phyloP scores from a whole-genome alignment of 2,113 vertebrate genomes.

The Gambusia holbrooki region DNA sequence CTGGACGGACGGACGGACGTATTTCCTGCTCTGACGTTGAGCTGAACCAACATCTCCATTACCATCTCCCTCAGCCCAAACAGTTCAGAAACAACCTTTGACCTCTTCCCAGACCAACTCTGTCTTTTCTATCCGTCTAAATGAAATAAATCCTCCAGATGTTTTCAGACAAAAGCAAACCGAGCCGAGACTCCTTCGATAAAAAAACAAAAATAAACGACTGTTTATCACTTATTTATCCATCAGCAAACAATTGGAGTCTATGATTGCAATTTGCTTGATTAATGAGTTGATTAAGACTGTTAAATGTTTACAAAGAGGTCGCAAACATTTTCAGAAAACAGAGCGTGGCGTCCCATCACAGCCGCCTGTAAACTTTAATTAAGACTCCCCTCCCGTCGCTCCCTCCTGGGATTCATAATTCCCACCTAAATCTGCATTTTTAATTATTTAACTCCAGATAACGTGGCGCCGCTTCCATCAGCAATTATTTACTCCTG shows the following conservation, averaged over 20 bases:
- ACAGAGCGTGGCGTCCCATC: conserved; percentile 71
- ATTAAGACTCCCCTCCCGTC: conserved; percentile 70
- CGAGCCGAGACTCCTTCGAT: conserved; percentile 58
- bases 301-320: conserved; percentile 79
- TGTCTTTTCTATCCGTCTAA: too few species aligned
- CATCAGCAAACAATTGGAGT: conserved; percentile 79
- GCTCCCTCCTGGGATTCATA: conserved; percentile 78
- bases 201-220: conserved; percentile 62
- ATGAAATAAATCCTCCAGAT: conserved; percentile 2
- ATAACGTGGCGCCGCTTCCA: conserved; percentile 72
- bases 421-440: conserved; percentile 81
- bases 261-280: conserved; percentile 81
- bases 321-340: conserved; percentile 78
- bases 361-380: conserved; percentile 80
- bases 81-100: too few species aligned
- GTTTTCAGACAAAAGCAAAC: not conserved
- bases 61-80: too few species aligned
- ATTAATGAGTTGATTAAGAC: conserved; percentile 84
- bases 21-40: too few species aligned
- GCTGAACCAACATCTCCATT: too few species aligned
- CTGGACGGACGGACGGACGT: too few species aligned
- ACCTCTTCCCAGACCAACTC: too few species aligned
- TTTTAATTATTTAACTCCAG: conserved; percentile 82
- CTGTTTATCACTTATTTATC: conserved; percentile 79
- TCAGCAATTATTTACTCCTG: conserved; percentile 73